These are phyloP conservation scores for Spinibarbus caldwelli DNA, from an alignment of 2,797 vertebrate genomes.

Conservation along the genomic window DNA sequence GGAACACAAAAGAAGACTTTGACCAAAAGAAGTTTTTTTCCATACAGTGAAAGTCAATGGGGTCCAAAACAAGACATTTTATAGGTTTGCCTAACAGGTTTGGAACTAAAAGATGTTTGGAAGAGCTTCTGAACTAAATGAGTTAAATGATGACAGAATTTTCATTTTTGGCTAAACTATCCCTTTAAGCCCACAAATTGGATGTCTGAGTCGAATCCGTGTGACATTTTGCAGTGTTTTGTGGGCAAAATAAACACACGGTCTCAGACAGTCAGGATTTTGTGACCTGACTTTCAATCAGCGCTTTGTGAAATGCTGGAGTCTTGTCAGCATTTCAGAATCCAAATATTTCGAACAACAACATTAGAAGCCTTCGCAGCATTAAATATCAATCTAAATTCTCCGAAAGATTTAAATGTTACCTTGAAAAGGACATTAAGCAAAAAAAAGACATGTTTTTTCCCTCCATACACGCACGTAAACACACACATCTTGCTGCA, in stretches of 20 bases:
- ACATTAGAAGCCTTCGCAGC: background rate
- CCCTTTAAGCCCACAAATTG: background rate
- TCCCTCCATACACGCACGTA: background rate
- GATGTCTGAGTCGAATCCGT: background rate
- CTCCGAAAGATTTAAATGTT: background rate
- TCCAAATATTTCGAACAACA: background rate
- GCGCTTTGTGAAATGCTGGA: background rate
- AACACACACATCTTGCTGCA: conserved; percentile 4
- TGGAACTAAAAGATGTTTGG: background rate
- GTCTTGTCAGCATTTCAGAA: background rate
- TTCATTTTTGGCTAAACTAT: too few species aligned
- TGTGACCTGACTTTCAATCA: conserved; percentile 21
- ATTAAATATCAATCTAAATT: conserved; percentile 12
- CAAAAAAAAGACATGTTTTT: background rate
- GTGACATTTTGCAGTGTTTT: conserved; percentile 29
- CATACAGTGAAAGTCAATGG: background rate
- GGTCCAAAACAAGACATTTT: background rate
- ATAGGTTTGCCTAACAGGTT: background rate
- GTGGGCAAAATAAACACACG: conserved; percentile 14
- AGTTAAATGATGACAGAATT: background rate
- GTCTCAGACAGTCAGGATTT: background rate
- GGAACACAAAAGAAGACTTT: background rate
- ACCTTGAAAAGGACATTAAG: background rate
- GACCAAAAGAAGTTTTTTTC: background rate
- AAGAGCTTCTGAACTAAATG: background rate